These are phyloP conservation scores for Stomatorhinus ivindoensis DNA, from an alignment of 2,113 vertebrate genomes.

Conservation along the genomic window DNA sequence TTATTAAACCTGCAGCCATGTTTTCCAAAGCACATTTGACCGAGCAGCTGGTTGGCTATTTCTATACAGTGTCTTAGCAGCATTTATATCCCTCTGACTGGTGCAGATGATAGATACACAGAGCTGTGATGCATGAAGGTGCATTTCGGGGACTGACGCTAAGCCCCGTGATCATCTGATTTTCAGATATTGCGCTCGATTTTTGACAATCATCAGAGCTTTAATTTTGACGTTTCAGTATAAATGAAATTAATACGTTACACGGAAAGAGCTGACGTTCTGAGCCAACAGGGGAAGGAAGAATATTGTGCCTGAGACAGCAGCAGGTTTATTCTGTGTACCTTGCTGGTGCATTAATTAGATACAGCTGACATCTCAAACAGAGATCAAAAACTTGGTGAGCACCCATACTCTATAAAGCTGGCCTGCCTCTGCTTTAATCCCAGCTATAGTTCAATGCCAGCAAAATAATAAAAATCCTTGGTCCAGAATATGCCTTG, in stretches of 20 bases:
- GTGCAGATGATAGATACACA: too few species aligned
- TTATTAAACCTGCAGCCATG: not conserved
- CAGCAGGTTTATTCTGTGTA: not conserved
- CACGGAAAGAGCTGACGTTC: not conserved
- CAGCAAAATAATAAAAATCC: constrained; percentile 8
- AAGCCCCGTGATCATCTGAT: not conserved
- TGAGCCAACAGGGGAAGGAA: not conserved
- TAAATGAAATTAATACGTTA: not conserved
- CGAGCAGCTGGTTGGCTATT: not conserved
- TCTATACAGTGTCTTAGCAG: not conserved
- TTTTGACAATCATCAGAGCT: not conserved
- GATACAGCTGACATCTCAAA: not conserved
- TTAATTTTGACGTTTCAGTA: not conserved
- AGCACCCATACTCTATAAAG: not conserved
- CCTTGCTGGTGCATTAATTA: not conserved
- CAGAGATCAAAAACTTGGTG: not conserved
- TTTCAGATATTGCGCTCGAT: not conserved
- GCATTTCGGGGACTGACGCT: not conserved
- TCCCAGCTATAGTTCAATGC: not conserved
- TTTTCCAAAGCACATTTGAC: not conserved
- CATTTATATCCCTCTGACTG: not conserved
- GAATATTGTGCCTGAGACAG: not conserved
- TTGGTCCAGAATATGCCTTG: not conserved
- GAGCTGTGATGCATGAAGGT: not conserved
- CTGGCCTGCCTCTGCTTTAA: not conserved